Evolutionary conservation across 35 echinoderm and acorn worm species (phyloP), one percentile per base, ranked within the genome.

Genomic region (Ptychodera flava): DNA sequence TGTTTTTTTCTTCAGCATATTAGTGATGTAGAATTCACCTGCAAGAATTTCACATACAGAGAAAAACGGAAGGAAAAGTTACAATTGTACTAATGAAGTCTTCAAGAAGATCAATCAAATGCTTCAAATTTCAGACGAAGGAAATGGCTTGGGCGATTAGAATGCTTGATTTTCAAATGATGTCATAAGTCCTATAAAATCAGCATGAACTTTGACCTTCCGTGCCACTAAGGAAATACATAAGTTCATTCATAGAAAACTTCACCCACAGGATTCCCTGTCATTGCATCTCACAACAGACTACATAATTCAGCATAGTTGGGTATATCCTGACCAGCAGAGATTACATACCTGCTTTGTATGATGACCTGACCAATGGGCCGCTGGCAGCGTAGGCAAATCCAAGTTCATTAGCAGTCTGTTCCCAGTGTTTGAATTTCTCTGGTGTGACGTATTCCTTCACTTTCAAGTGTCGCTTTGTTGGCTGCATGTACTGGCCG

Each of bases 401-500:
- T 52, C 95, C 95, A 27, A 98, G 82, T 85, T 98, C 92, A 29
- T 92, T 84, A 28, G 92, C 95, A 22, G 94, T 90, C 85, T 94
- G 90, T 87, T 94, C 90, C 95, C 95, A 98, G 83, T 98, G 94
- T 15, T 89, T 90, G 86, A 90, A 98, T 37, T 98, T 98, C 75
- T 94, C 95, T 22, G 95, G 95, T 16, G 95, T 98, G 15, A 98
- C 95, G 77, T 98, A 98, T 79, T 98, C 95, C 30, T 90, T 38
- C 22, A 98, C 95, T 82, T 94, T 92, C 0, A 98, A 85, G 82
- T 98, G 92, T 85, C 92, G 85, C 77, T 90, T 94, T 1, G 95
- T 98, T 29, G 95, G 95, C 82, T 98, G 95, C 95, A 98, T 98
- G 85, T 98, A 98, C 86, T 98, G 95, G 35, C 95, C 95, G 28